Base-by-base conservation (phyloP, 2,888 invertebrate species). In the Pyrgus malvae region DNA sequence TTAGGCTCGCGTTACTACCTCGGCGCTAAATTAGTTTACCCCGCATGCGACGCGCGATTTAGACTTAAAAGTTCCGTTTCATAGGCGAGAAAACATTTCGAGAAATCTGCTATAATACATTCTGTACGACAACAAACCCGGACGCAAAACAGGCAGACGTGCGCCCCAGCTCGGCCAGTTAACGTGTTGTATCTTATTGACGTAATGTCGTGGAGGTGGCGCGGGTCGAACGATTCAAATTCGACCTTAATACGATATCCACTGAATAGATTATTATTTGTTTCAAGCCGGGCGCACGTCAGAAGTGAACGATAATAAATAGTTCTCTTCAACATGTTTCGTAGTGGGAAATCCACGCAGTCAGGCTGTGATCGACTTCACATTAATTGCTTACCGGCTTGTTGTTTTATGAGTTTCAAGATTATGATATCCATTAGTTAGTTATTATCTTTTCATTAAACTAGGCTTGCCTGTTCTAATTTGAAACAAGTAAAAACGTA, bases 271-370 rank as follows among this genome's bases (percentile, higher is more conserved):
- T 69, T 73, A 75, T 75, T 55, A 55, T 61, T 69, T 67, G 67
- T 61, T 60, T 56, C 40, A 57, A 69, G 67, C 65, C 67, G 68
- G 65, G 67, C 69, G 72, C 76, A 85, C 85, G 86, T 87, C 86
- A 87, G 79, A 76, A 73, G 70, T 72, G 72, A 72, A 83, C 78
- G 83, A 86, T 86, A 83, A 83, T 87, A 88, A 87, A 87, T 89
- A 83, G 88, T 86, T 83, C 85, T 83, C 76, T 79, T 80, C 74
- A 80, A 83, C 81, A 83, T 78, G 78, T 84, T 76, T 82, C 72
- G 78, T 86, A 86, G 86, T 85, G 85, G 88, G 81, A 85, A 89
- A 87, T 88, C 83, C 89, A 89, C 86, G 88, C 87, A 79, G 80
- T 78, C 75, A 76, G 75, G 72, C 77, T 81, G 87, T 90, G 89